Conservation (phyloP, 1,140 invertebrate genomes). For the Lordiphosa clarofinis region DNA sequence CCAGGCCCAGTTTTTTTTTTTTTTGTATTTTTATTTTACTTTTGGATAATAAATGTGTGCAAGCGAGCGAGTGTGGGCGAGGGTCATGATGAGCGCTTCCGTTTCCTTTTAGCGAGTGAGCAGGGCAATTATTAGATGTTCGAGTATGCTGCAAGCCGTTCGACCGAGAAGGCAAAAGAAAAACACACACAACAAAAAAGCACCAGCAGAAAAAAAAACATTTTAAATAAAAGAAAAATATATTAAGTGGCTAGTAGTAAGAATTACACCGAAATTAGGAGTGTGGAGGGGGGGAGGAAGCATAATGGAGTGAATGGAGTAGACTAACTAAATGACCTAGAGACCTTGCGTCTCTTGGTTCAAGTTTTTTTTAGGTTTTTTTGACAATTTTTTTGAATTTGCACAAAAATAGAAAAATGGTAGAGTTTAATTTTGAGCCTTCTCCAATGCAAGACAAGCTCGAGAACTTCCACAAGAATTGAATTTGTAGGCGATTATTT, state of each 20-base stretch:
- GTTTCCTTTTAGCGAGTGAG: constrained; percentile 37
- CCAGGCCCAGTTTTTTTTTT: constrained; percentile 29
- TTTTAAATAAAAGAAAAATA: constrained; percentile 1
- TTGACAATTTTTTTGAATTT: too few relatives aligned
- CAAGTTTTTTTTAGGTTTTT: too few relatives aligned
- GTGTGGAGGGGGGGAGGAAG: too few relatives aligned
- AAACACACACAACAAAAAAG: constrained; percentile 3
- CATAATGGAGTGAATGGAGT: neutral
- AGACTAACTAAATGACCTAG: constrained; percentile 1
- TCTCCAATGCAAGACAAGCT: too few relatives aligned
- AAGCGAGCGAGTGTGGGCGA: constrained; percentile 31
- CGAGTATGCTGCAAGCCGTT: constrained; percentile 26
- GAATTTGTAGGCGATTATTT: too few relatives aligned
- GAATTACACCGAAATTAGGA: neutral
- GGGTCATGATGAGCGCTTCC: constrained; percentile 44
- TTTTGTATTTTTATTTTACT: too few relatives aligned
- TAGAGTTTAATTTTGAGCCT: too few relatives aligned
- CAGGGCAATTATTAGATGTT: constrained; percentile 44
- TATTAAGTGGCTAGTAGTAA: neutral
- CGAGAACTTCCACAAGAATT: too few relatives aligned
- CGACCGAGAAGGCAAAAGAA: constrained; percentile 37
- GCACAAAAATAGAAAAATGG: too few relatives aligned
- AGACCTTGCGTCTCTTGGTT: too few relatives aligned
- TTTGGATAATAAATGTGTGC: constrained; percentile 14
- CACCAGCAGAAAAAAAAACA: constrained; percentile 2